Base-by-base conservation (phyloP, 2,888 invertebrate genomes). In the Anoplius nigerrimus region DNA sequence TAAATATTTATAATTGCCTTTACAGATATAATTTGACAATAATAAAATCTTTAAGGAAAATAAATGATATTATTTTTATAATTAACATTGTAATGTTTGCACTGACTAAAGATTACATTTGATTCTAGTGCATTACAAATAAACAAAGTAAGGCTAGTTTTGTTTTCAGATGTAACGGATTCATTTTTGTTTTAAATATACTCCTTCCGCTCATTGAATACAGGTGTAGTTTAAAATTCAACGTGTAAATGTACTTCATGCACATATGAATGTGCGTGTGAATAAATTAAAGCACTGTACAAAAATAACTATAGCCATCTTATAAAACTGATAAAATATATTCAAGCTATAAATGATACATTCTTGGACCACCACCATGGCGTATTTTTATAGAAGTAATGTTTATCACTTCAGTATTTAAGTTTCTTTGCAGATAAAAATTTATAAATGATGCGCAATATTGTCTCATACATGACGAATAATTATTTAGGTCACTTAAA, bases 291-390 rank as follows among this genome's bases (percentile, higher is more conserved):
- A 80, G 76, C 72, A 72, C 85, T 87, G 84, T 87, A 87, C 86
- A 87, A 87, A 86, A 87, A 87, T 86, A 87, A 88, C 87, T 86
- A 87, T 81, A 81, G 82, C 81, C 80, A 76, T 80, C 78, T 82
- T 81, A 78, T 75, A 81, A 80, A 77, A 80, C 66, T 73, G 76
- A 78, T 79, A 78, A 82, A 85, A 83, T 82, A 80, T 81, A 81
- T 81, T 80, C 74, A 84, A 84, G 83, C 81, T 79, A 78, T 82
- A 82, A 83, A 82, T 71, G 68, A 78, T 75, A 80, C 79, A 78
- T 73, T 78, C 76, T 80, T 83, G 81, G 81, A 85, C 86, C 85
- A 83, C 84, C 86, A 86, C 84, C 86, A 79, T 76, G 74, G 75
- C 52, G 62, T 74, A 74, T 51, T 60, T 73, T 73, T 66, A 62